A percentile compares a stretch with the other conserved stretches of the same genome.
These are phyloP conservation scores for Aleadryas rufinucha DNA, from an alignment of 2,113 vertebrate species.

Conservation along the genomic window DNA sequence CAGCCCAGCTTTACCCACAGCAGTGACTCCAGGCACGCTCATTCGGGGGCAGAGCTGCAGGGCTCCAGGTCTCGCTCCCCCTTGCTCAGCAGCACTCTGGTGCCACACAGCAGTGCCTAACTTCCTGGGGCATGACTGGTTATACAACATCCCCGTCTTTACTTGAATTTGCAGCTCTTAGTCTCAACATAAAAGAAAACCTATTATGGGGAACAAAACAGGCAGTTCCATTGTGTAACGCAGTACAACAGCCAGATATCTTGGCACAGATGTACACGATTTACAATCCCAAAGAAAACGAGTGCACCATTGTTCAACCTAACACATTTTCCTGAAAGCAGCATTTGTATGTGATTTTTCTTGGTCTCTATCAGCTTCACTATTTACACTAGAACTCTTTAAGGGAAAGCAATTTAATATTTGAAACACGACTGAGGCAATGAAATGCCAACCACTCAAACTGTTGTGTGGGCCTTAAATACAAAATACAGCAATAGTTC, in stretches of 20 bases:
- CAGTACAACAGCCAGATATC: not conserved
- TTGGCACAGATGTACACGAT: not conserved
- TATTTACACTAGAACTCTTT: not conserved
- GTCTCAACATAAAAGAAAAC: not conserved
- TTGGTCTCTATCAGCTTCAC: not conserved
- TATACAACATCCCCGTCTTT: not conserved
- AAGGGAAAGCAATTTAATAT: not conserved
- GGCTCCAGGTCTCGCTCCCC: not conserved
- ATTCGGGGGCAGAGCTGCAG: not conserved
- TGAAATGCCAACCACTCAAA: not conserved
- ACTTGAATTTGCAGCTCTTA: not conserved
- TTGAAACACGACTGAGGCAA: not conserved
- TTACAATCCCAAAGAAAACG: not conserved
- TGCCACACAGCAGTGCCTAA: not conserved
- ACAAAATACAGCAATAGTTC: not conserved
- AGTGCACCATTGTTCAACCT: not conserved
- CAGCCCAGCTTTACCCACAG: rapidly evolving
- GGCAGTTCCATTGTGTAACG: not conserved
- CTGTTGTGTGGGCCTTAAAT: not conserved
- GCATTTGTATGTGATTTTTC: not conserved
- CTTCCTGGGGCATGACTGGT: not conserved
- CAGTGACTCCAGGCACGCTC: not conserved
- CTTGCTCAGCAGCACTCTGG: not conserved
- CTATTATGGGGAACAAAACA: not conserved
- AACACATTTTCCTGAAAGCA: not conserved